A percentile compares a stretch with the other conserved stretches of the same genome.
Evolutionary conservation across 92 coral and sea anemone species (phyloP).

Genomic region (Galaxea fascicularis): DNA sequence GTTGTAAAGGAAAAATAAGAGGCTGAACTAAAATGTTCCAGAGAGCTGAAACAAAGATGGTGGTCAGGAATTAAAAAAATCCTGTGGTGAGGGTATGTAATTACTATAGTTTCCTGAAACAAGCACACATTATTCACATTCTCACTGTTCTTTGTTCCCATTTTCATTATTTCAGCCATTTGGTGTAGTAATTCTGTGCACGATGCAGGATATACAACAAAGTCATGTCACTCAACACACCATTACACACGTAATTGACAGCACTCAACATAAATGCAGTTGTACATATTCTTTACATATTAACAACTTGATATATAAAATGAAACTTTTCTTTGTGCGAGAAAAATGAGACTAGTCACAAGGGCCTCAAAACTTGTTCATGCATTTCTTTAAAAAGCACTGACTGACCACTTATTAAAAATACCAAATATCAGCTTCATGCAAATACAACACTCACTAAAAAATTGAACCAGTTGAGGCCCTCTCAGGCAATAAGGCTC

Average conservation of each 20-base stretch:
- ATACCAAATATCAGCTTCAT: not conserved
- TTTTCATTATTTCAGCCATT: too few species aligned
- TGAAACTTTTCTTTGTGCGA: conserved; percentile 2
- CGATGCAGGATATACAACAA: too few species aligned
- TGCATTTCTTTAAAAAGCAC: not conserved
- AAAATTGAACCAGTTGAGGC: not conserved
- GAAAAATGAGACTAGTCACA: not conserved
- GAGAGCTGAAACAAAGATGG: too few species aligned
- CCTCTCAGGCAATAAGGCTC: not conserved
- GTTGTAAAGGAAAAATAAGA: too few species aligned
- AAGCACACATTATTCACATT: too few species aligned
- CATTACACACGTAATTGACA: not conserved
- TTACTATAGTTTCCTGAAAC: too few species aligned
- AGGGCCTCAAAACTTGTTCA: conserved; percentile 4
- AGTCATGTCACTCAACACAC: not conserved
- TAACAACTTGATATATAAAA: not conserved
- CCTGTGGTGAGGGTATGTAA: too few species aligned
- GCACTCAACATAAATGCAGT: conserved; percentile 5
- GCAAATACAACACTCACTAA: not conserved
- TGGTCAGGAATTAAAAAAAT: too few species aligned
- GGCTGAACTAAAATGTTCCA: too few species aligned
- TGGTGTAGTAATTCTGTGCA: too few species aligned
- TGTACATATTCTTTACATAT: not conserved
- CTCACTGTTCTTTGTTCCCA: too few species aligned
- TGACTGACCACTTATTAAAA: not conserved